Base-by-base conservation (phyloP, 2,888 invertebrate genomes). In the Noctua pronuba region DNA sequence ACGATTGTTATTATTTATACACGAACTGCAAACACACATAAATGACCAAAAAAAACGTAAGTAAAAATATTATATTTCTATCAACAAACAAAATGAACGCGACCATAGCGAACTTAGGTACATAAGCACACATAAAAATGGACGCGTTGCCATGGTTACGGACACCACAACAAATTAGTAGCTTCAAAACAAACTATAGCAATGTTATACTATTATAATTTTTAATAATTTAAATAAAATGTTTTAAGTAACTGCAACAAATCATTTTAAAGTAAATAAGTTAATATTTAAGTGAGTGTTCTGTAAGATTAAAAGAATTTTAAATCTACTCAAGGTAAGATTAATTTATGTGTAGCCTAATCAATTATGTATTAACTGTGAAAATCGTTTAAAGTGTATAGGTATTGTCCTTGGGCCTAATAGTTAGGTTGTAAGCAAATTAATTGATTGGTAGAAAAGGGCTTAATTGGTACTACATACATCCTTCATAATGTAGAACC, bases 131-230 rank as follows among this genome's bases (percentile, higher is more conserved):
- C 75, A 62, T 35, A n/a, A n/a, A n/a, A n/a, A 70, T 7, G 55
- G 90, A 92, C 90, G 91, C 94, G 93, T 93, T 88, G 77, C 89
- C 81, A 93, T 92, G 69, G 85, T 87, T 83, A 93, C 93, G 1
- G 1, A 73, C 44, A 64, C 75, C 93, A 94, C 93, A 94, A 94
- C 94, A 94, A 80, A 67, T 76, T 82, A 84, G 6, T 46, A 38
- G 66, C 62, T 76, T 44, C 88, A 83, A 87, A 88, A 88, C 88
- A 88, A 88, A 79, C 77, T 73, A n/a, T n/a, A 21, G 58, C 21
- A 7, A 60, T 60, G 49, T 44, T n/a, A 35, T n/a, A 35, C n/a
- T 35, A 31, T 2, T 0, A 18, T 28, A 35, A 21, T 44, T 58
- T 65, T 52, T 18, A 55, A 49, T 68, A 41, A 72, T 65, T n/a